Percentiles rank a stretch among this genome's conserved stretches.
phyloP scores from a whole-genome alignment of 2,888 invertebrate species.

The Teleogryllus oceanicus region DNA sequence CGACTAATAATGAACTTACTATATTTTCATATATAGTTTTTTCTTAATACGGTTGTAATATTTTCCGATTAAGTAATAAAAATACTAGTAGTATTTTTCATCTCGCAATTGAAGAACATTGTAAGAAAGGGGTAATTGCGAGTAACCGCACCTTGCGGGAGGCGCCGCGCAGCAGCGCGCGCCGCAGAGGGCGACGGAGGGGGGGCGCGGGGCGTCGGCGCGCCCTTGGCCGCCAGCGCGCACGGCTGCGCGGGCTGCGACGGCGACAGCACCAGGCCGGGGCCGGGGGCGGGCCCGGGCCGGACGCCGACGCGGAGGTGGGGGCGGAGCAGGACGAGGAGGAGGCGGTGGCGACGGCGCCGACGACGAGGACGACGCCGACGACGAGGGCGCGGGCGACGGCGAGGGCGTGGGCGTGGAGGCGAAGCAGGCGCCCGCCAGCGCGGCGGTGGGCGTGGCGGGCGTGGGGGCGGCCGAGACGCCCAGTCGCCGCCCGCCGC shows the following conservation, averaged over 20 bases:
- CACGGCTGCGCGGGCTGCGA: neutral
- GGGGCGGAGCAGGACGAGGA: too few species aligned
- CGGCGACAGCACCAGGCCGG: neutral
- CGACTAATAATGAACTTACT: too few species aligned
- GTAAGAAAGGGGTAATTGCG: too few species aligned
- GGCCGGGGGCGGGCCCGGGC: neutral
- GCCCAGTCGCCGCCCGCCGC: neutral
- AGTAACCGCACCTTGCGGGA: neutral
- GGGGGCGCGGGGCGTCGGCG: neutral
- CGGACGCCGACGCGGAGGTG: too few species aligned
- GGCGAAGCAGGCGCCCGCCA: neutral
- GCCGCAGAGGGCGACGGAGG: slow-evolving; percentile 62
- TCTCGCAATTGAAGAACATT: too few species aligned
- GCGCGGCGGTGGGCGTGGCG: neutral
- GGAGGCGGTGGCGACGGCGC: neutral
- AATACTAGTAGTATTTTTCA: too few species aligned
- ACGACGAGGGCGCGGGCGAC: neutral
- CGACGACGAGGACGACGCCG: neutral
- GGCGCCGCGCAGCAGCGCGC: slow-evolving; percentile 55
- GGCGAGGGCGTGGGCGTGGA: neutral
- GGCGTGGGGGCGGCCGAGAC: neutral
- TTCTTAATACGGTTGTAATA: too few species aligned
- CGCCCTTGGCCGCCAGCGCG: neutral
- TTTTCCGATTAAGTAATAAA: too few species aligned
- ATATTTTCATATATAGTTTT: too few species aligned